Evolutionary conservation across 2,113 vertebrate species (phyloP), one percentile per base, ranked within the genome.

Genomic region (Macquaria australasica): DNA sequence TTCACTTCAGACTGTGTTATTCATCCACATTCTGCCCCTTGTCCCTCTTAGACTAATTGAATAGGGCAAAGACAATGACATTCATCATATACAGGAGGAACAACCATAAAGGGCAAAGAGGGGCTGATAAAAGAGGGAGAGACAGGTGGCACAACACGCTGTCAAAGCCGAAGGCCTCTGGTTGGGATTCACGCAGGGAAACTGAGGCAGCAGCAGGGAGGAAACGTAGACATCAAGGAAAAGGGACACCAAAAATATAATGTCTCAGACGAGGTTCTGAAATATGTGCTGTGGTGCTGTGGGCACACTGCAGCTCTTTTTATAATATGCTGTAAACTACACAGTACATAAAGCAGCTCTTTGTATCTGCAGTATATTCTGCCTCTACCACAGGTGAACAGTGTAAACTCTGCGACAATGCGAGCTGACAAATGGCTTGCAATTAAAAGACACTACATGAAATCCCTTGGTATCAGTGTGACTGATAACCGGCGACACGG

Each of bases 121-220:
- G 73, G 48, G 34, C 70, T 89, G 88, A 92, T 82, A 81, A 70
- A 91, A 91, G 77, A 86, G 64, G 88, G 82, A 83, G 85, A 87
- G 93, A 92, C 91, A 88, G 73, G 82, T 20, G n/a, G 45, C 21
- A 81, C 73, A 48, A 67, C 83, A 73, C 16, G 23, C 58, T 70
- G 71, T 69, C 82, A 86, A 85, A 90, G 74, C 28, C 81, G 79
- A 84, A 88, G 77, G 87, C 83, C 83, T 89, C 79, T 58, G 25
- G 68, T 45, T 20, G 41, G 25, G 21, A 75, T 63, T 80, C 81
- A 73, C 12, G 59, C 64, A 75, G 55, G 34, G 20, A 62, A 53
- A 37, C 55, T 71, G 39, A 74, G 73, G 56, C 60, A 75, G 60
- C 64, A 68, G 73, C 21, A 56, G 69, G 39, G 34, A 74, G 31